Evolutionary conservation across 2,797 vertebrate species (phyloP).

Genomic region (Coregonus sp.): DNA sequence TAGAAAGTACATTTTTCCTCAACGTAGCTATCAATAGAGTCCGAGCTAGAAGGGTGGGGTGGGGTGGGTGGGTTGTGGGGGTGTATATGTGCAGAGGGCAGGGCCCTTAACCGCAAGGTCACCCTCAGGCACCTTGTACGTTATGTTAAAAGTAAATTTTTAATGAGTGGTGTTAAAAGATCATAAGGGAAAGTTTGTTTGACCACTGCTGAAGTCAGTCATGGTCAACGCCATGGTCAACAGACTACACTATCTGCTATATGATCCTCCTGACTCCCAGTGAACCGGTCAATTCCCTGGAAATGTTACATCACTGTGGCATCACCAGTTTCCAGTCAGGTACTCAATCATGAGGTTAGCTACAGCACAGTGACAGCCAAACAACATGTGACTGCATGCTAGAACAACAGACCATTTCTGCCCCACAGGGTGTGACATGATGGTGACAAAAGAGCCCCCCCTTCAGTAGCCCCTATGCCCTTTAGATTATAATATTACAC

Average conservation of each 20-base stretch:
- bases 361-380: background rate
- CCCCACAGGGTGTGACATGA: background rate
- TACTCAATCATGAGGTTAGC: background rate
- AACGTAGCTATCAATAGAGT: no score
- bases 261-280: background rate
- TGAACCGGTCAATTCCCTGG: background rate
- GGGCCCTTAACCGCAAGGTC: no score
- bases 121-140: no score
- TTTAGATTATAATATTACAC: no score
- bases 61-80: no score
- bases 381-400: slow-evolving; percentile 16
- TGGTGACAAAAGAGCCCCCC: no score
- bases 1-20: no score
- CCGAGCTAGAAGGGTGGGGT: no score
- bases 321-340: background rate
- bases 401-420: background rate
- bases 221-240: background rate
- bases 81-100: no score
- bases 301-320: slow-evolving; percentile 1
- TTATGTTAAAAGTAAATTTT: no score
- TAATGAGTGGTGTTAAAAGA: no score
- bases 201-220: background rate
- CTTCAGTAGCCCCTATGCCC: background rate
- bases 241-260: background rate
- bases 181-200: background rate